These are phyloP conservation scores for Onthophagus taurus DNA, from an alignment of 1,140 invertebrate species.

Conservation along the genomic window DNA sequence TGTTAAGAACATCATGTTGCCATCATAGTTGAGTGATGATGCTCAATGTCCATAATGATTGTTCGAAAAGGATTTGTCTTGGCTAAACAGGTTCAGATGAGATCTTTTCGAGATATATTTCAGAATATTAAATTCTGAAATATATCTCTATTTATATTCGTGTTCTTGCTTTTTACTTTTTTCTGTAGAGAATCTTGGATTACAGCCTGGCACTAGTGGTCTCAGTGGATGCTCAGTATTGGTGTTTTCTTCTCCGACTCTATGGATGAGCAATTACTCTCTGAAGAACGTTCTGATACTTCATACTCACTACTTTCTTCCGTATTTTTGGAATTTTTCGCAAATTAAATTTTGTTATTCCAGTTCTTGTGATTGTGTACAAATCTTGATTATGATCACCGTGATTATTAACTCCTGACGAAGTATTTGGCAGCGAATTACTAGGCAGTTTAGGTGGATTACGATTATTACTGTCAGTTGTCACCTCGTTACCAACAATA, in stretches of 20 bases:
- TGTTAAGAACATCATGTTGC: too few species aligned
- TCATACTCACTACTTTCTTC: neutral
- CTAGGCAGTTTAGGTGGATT: neutral
- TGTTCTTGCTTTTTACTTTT: too few species aligned
- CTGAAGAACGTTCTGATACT: neutral
- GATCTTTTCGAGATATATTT: too few species aligned
- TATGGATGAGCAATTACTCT: neutral
- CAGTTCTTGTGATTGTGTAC: neutral
- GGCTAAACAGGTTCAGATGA: too few species aligned
- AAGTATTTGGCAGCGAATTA: neutral
- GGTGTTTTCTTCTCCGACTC: neutral
- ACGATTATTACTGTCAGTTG: conserved; percentile 1
- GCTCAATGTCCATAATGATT: too few species aligned
- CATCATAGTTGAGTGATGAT: too few species aligned
- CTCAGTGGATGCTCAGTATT: too few species aligned
- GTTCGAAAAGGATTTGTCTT: too few species aligned
- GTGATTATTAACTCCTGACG: neutral
- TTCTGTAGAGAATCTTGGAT: too few species aligned
- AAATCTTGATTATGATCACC: neutral
- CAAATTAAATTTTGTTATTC: conserved; percentile 1
- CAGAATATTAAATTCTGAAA: too few species aligned
- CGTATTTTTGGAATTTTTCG: neutral
- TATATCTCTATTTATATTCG: too few species aligned
- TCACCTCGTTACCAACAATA: neutral
- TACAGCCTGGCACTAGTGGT: too few species aligned